phyloP scores from a whole-genome alignment of 2,888 invertebrate species.

The Zaprionus obscuricornis region DNA sequence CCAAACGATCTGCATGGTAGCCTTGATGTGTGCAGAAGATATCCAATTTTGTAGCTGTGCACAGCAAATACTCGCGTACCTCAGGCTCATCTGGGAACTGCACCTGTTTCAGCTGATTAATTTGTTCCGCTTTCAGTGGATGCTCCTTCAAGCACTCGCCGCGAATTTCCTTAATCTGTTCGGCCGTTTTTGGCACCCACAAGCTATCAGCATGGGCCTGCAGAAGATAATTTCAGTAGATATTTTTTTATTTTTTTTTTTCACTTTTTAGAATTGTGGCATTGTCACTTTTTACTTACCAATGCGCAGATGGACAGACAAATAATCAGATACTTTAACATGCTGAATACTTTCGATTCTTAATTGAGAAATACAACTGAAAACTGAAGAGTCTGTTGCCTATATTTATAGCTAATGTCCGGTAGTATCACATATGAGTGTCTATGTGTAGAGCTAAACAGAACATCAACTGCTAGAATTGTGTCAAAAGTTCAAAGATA shows the following conservation, averaged over 20 bases:
- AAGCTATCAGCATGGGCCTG: constrained; percentile 71
- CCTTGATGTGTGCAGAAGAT: constrained; percentile 76
- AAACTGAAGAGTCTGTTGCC: constrained; percentile 5
- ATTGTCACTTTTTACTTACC: constrained; percentile 44
- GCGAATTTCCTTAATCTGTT: constrained; percentile 74
- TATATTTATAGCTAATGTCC: constrained; percentile 48
- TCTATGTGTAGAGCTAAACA: constrained; percentile 1
- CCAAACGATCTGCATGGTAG: constrained; percentile 79
- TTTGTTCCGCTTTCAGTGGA: constrained; percentile 60
- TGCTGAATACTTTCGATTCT: constrained; percentile 37
- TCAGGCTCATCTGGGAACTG: constrained; percentile 72
- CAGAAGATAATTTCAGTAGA: neutral
- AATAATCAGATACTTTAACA: constrained; percentile 58
- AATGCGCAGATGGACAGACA: constrained; percentile 52
- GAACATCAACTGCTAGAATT: constrained; percentile 21
- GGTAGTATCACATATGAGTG: constrained; percentile 10
- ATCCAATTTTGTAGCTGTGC: constrained; percentile 72
- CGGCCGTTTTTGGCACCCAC: constrained; percentile 74
- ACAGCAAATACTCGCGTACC: constrained; percentile 77
- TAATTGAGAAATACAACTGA: constrained; percentile 41
- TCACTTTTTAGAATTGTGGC: neutral
- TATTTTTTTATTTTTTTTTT: neutral
- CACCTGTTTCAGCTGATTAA: constrained; percentile 65
- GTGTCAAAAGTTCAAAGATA: constrained; percentile 58
- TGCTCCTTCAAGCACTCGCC: constrained; percentile 67